Percentiles rank a stretch among this genome's conserved stretches.
phyloP scores from a whole-genome alignment of 2,888 invertebrate species.

The Cheilosia impressa region DNA sequence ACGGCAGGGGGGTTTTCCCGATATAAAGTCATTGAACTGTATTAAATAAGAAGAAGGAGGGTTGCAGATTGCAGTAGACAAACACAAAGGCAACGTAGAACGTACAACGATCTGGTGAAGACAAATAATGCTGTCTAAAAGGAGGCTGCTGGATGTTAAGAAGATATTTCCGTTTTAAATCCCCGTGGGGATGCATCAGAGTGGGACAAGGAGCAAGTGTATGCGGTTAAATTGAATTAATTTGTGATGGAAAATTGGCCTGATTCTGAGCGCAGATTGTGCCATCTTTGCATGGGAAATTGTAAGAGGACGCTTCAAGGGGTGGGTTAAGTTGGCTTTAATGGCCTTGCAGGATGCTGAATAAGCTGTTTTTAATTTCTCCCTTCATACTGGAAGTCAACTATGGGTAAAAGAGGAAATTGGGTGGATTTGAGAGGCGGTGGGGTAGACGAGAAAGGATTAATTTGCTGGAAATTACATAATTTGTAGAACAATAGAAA shows the following conservation, averaged over 20 bases:
- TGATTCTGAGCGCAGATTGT: slow-evolving; percentile 17
- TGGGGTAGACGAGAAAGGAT: slow-evolving; percentile 7
- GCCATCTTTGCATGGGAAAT: slow-evolving; percentile 8
- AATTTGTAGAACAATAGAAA: slow-evolving; percentile 22
- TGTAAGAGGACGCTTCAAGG: slow-evolving; percentile 26
- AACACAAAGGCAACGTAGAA: not conserved
- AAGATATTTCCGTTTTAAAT: slow-evolving; percentile 42
- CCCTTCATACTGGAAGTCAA: slow-evolving; percentile 23
- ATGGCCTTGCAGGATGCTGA: slow-evolving; percentile 64
- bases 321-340: slow-evolving; percentile 37
- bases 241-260: slow-evolving; percentile 66
- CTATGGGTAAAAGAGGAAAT: slow-evolving; percentile 12
- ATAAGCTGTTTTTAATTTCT: slow-evolving; percentile 59
- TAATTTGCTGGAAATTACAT: slow-evolving; percentile 14
- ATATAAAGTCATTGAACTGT: slow-evolving; percentile 62
- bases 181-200: not conserved
- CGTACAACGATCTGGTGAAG: slow-evolving; percentile 29
- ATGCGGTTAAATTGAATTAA: slow-evolving; percentile 69
- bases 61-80: slow-evolving; percentile 15
- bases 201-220: not conserved
- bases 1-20: not conserved
- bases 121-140: slow-evolving; percentile 63
- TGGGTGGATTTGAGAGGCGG: not conserved
- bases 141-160: slow-evolving; percentile 28
- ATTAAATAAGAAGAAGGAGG: slow-evolving; percentile 34